Conservation (phyloP, 2,888 invertebrate genomes). For the Hypena proboscidalis region DNA sequence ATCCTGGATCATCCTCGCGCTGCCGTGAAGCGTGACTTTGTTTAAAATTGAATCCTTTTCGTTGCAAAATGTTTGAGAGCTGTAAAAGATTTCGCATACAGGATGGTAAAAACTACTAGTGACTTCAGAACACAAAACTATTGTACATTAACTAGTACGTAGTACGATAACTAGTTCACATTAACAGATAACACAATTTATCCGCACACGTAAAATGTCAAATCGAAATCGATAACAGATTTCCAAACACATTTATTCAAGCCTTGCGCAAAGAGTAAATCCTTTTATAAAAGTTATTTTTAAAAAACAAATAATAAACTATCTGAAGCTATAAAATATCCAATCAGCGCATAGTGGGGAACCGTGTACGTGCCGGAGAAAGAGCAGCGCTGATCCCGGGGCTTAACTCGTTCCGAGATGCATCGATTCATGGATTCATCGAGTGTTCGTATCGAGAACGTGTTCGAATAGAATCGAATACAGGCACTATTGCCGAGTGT, state of each 20-base stretch:
- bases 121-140: no score
- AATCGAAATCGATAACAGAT: no score
- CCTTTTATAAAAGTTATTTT: constrained; percentile 1
- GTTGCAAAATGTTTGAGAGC: background rate
- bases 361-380: constrained; percentile 45
- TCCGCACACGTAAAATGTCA: no score
- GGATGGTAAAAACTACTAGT: no score
- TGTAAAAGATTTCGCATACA: no score
- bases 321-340: constrained; percentile 44
- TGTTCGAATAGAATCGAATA: constrained; percentile 22
- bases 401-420: constrained; percentile 44
- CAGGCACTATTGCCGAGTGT: constrained; percentile 15
- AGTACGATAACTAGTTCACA: no score
- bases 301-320: constrained; percentile 24
- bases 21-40: background rate
- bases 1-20: background rate
- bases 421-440: constrained; percentile 48
- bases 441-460: constrained; percentile 32
- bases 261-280: no score
- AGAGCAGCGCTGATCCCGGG: constrained; percentile 41
- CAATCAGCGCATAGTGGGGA: constrained; percentile 47
- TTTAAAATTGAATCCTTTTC: constrained; percentile 6
- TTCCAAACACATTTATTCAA: no score
- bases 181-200: no score
- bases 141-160: no score